These are phyloP conservation scores for Numenius arquata DNA, from an alignment of 2,113 vertebrate genomes.

Conservation along the genomic window DNA sequence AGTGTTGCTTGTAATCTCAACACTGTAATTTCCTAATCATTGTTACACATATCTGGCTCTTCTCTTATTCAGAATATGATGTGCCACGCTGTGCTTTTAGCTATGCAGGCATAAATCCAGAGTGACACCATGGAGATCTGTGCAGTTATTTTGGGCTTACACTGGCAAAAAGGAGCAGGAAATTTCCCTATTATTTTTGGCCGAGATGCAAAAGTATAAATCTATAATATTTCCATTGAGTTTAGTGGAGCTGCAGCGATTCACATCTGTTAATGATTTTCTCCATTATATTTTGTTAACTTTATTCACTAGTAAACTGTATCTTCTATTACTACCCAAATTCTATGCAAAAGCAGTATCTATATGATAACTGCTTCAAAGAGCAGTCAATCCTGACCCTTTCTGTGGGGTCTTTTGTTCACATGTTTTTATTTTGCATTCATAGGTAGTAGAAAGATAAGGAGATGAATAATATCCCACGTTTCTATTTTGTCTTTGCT, in stretches of 20 bases:
- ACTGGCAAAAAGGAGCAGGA: background rate
- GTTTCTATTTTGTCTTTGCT: conserved; percentile 23
- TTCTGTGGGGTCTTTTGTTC: conserved; percentile 43
- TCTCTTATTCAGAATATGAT: background rate
- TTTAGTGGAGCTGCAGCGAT: background rate
- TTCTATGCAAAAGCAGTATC: background rate
- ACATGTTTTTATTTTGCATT: conserved; percentile 47
- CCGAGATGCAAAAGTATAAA: background rate
- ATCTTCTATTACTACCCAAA: background rate
- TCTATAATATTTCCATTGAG: background rate
- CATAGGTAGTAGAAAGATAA: conserved; percentile 40
- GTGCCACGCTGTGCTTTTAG: background rate
- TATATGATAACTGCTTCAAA: background rate
- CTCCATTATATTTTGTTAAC: background rate
- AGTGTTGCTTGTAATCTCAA: background rate
- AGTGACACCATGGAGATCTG: background rate
- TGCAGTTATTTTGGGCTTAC: background rate
- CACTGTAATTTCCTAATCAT: background rate
- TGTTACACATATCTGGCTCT: background rate
- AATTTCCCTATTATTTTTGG: background rate
- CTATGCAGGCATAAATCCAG: background rate
- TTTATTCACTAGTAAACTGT: background rate
- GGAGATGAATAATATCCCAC: conserved; percentile 32
- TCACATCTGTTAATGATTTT: background rate
- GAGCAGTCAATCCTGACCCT: background rate